Base-by-base conservation (phyloP, 2,888 invertebrate species). In the Stenchaetothrips biformis region DNA sequence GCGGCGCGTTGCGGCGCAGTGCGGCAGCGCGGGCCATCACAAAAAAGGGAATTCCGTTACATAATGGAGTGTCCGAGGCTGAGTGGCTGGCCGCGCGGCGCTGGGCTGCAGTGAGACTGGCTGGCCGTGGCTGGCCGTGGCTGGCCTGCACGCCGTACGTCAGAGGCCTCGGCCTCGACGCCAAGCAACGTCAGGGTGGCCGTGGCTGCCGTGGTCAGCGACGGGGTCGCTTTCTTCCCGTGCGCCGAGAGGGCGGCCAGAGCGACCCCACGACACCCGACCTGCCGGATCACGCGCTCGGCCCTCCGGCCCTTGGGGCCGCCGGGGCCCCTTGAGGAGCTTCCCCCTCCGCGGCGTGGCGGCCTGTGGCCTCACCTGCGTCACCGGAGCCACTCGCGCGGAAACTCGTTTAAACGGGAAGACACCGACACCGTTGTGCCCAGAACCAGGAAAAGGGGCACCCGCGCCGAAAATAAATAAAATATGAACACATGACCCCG, bases 401-500 rank as follows among this genome's bases (percentile, higher is more conserved):
- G 67, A 74, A 74, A 74, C 8, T 25, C 67, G 67, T 9, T 25
- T 74, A 74, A 74, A 74, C 21, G 67, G 59, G 59, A 13, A 59
- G 13, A 59, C 16, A 59, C 13, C 59, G 59, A 59, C 18, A 59
- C 59, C 59, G 53, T 13, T 7, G 53, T 7, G 53, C 13, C 53
- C 53, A 7, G 16, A 7, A 59, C 9, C 59, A 0, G 59, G 59
- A 59, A 59, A 53, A 37, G 37, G 37, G 37, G 37, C 37, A 37
- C 37, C 37, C 37, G 37, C 37, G 37, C 37, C 37, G 37, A 37
- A 37, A 37, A 37, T n/a, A n/a, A 21, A 67, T 0, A 74, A 74
- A 74, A 74, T 9, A 25, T 7, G 7, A 1, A 7, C 25, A 4
- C 7, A 87, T 94, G 94, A 95, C 94, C 94, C 94, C 94, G 94